These are phyloP conservation scores for Typhlomys cinereus DNA, from an alignment of 2,113 vertebrate species.

Conservation along the genomic window DNA sequence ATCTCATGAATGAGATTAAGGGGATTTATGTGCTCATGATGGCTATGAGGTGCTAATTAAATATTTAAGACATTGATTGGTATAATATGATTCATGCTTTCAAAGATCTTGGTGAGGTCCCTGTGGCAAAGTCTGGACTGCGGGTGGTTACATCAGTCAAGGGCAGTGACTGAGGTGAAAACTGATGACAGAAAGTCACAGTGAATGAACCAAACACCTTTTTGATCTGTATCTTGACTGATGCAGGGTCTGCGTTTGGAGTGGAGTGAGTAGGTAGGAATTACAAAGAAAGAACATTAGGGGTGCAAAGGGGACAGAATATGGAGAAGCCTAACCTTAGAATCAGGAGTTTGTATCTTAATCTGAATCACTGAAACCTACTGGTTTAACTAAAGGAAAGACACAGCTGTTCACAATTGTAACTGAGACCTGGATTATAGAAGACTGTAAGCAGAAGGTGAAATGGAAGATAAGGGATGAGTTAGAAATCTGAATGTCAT, in stretches of 20 bases:
- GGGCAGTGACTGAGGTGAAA: not conserved
- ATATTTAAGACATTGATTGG: not conserved
- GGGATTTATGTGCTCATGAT: not conserved
- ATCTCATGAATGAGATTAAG: not conserved
- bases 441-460: not conserved
- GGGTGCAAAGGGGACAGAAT: not conserved
- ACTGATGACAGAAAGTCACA: not conserved
- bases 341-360: not conserved
- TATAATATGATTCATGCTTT: not conserved
- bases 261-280: not conserved
- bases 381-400: not conserved
- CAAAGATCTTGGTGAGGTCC: not conserved
- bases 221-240: not conserved
- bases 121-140: not conserved
- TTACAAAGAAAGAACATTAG: not conserved
- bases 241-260: not conserved
- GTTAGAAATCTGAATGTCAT: not conserved
- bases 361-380: not conserved
- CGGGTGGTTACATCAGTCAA: not conserved
- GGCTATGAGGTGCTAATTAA: not conserved
- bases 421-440: not conserved
- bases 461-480: not conserved
- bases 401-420: not conserved
- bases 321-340: not conserved
- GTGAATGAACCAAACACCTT: not conserved